Evolutionary conservation across 2,113 vertebrate genomes (phyloP).

Genomic region (Gavialis gangeticus): DNA sequence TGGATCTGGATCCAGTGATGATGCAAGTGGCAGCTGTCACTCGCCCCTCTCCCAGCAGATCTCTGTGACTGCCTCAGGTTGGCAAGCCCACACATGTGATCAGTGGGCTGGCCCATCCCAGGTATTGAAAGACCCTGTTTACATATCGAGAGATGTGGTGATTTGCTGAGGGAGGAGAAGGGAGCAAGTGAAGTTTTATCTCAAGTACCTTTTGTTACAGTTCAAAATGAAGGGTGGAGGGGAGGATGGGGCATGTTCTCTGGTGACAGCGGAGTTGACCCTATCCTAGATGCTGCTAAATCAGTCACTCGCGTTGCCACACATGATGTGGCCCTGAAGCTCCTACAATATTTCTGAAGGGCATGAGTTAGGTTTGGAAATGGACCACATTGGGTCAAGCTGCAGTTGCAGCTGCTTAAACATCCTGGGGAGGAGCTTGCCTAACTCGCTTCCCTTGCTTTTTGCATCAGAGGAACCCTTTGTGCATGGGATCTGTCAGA

Average conservation of each 20-base stretch:
- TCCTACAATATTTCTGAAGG: not conserved
- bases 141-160: not conserved
- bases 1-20: no score
- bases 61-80: no score
- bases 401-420: not conserved
- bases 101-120: no score
- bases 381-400: not conserved
- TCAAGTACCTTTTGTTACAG: not conserved
- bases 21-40: no score
- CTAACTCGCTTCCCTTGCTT: not conserved
- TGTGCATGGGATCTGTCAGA: not conserved
- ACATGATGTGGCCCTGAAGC: not conserved
- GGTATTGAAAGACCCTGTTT: no score
- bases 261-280: not conserved
- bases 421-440: not conserved
- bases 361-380: not conserved
- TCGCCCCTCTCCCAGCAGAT: no score
- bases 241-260: not conserved
- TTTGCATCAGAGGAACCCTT: not conserved
- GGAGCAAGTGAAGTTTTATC: not conserved
- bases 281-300: not conserved
- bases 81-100: not conserved
- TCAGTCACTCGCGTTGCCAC: not conserved
- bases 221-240: not conserved
- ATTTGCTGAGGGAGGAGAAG: not conserved